Evolutionary conservation across 2,113 vertebrate species (phyloP).

Genomic region (Seriola rivoliana): DNA sequence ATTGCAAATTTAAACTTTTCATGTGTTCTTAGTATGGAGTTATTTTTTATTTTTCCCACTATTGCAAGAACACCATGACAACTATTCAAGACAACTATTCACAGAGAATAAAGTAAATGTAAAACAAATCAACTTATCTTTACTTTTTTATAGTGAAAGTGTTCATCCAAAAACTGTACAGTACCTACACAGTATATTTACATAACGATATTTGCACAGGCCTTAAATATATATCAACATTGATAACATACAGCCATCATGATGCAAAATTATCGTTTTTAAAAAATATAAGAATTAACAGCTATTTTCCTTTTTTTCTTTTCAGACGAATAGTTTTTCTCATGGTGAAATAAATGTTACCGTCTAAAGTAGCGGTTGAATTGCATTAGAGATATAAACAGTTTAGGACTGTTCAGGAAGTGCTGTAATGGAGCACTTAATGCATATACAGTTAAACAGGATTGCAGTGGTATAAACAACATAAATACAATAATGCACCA

Average conservation of each 20-base stretch:
- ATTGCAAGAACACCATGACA: background rate
- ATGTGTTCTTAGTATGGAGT: background rate
- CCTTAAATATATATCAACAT: background rate
- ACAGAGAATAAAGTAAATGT: background rate
- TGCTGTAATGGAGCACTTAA: background rate
- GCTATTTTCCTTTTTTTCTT: too few relatives aligned
- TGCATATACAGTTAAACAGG: too few relatives aligned
- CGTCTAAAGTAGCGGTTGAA: too few relatives aligned
- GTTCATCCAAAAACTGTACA: background rate
- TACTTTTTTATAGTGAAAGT: background rate
- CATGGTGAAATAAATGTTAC: too few relatives aligned
- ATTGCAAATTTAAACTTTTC: background rate
- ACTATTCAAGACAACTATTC: background rate
- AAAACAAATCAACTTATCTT: background rate
- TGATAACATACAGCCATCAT: background rate
- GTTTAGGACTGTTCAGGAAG: too few relatives aligned
- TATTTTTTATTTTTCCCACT: background rate
- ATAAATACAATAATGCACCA: background rate
- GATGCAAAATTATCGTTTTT: background rate
- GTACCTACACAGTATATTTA: too few relatives aligned
- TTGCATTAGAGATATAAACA: too few relatives aligned
- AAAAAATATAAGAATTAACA: too few relatives aligned
- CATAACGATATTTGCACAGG: background rate
- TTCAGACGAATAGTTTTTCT: too few relatives aligned
- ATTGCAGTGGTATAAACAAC: background rate